A percentile compares a stretch with the other conserved stretches of the same genome.
Conservation (phyloP, 2,797 vertebrate species). For the Anisognathus igniventris region DNA sequence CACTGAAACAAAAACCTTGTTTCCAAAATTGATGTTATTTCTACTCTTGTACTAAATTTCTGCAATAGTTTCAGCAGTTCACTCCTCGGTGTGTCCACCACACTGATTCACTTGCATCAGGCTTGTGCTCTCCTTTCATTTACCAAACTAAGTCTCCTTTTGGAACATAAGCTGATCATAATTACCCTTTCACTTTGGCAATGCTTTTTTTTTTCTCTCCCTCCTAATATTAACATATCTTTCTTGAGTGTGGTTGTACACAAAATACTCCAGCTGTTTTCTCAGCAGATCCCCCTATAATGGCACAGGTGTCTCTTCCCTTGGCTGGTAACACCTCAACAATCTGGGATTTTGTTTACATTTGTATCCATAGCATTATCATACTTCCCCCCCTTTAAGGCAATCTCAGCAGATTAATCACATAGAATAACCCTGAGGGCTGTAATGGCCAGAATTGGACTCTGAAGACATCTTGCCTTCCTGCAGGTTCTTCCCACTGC, state of each 20-base stretch:
- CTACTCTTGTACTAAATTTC: not conserved
- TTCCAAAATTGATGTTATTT: not conserved
- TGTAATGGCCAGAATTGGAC: not conserved
- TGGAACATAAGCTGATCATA: not conserved
- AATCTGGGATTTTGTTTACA: not conserved
- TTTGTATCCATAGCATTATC: not conserved
- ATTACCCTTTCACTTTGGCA: not conserved
- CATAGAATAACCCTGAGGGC: fast-evolving
- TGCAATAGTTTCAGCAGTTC: not conserved
- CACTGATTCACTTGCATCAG: not conserved
- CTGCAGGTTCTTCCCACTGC: not conserved
- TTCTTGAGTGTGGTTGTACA: not conserved
- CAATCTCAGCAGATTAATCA: not conserved
- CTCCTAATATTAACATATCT: not conserved
- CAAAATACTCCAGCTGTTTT: not conserved
- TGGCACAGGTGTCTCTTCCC: not conserved
- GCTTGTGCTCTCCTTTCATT: not conserved
- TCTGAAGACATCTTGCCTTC: not conserved
- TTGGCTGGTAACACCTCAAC: not conserved
- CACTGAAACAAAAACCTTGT: not conserved
- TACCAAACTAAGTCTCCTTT: not conserved
- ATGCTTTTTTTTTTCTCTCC: fast-evolving
- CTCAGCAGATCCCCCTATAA: not conserved
- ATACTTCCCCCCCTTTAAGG: not conserved
- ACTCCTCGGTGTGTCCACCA: fast-evolving